Conservation (phyloP, 2,888 invertebrate species). For the Stenurella melanura region DNA sequence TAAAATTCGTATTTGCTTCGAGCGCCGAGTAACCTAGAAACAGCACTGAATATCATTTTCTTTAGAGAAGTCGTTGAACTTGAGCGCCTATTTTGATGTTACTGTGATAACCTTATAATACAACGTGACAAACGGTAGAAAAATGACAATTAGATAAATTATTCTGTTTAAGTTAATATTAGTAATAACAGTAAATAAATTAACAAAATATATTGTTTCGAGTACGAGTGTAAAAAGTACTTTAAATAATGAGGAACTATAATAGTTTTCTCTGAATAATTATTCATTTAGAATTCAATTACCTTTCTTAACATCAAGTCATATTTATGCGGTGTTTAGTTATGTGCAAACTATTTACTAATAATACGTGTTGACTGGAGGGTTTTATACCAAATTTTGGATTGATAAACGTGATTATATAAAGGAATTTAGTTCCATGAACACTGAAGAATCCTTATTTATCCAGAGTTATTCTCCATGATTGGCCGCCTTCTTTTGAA, state of each 20-base stretch:
- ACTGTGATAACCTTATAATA: neutral
- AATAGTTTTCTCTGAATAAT: neutral
- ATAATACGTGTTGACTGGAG: neutral
- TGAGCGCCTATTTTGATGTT: neutral
- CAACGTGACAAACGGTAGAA: neutral
- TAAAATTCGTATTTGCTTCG: slow-evolving; percentile 19
- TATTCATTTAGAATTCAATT: neutral
- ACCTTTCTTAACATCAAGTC: neutral
- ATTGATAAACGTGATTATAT: neutral
- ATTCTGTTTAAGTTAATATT: neutral
- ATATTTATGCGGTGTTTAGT: neutral
- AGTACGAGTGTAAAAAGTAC: neutral
- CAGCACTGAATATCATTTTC: slow-evolving; percentile 25
- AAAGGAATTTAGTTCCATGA: too few relatives aligned
- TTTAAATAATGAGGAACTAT: neutral
- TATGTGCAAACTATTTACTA: neutral
- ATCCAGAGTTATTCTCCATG: too few relatives aligned
- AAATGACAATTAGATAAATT: neutral
- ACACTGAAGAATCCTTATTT: too few relatives aligned
- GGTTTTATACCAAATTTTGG: neutral
- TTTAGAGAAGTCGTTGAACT: slow-evolving; percentile 21
- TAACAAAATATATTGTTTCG: neutral
- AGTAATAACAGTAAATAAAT: neutral
- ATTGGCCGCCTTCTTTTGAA: too few relatives aligned
- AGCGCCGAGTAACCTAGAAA: slow-evolving; percentile 14